Conservation (phyloP, 2,888 invertebrate species). For the Ligdia adustata region DNA sequence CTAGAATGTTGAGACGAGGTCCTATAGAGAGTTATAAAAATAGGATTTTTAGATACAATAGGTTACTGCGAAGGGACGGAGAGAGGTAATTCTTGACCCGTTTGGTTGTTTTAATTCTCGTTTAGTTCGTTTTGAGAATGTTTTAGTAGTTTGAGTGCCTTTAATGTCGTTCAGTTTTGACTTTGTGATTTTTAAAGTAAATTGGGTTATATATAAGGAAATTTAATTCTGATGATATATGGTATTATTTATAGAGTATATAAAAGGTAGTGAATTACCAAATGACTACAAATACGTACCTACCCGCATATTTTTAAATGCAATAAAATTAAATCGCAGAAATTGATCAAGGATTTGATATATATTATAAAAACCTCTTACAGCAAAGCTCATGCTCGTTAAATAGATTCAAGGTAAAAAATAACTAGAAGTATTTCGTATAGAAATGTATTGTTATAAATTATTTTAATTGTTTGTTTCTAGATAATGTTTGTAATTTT, state of each 20-base stretch:
- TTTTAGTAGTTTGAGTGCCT: conserved; percentile 14
- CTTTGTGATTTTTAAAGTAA: no score
- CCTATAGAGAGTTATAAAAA: conserved; percentile 72
- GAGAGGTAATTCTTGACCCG: conserved; percentile 63
- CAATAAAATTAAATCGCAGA: no score
- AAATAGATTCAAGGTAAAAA: background rate
- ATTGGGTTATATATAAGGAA: no score
- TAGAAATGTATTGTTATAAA: background rate
- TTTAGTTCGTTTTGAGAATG: conserved; percentile 10
- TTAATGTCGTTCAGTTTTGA: conserved; percentile 12
- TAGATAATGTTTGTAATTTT: conserved; percentile 12
- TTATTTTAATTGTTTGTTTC: background rate
- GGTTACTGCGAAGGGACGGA: conserved; percentile 66
- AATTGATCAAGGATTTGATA: background rate
- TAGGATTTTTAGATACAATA: conserved; percentile 70
- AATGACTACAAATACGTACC: no score
- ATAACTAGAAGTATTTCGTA: background rate
- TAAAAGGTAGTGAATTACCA: no score
- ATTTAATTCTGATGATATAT: no score
- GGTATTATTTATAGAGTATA: no score
- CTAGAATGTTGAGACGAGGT: conserved; percentile 59
- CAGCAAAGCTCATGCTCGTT: background rate
- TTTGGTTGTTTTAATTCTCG: background rate
- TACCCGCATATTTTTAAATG: no score
- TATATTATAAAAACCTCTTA: no score